Percentiles rank a stretch among this genome's conserved stretches.
These are phyloP conservation scores for Anodontia alba DNA, from an alignment of 2,888 invertebrate genomes.

Conservation along the genomic window DNA sequence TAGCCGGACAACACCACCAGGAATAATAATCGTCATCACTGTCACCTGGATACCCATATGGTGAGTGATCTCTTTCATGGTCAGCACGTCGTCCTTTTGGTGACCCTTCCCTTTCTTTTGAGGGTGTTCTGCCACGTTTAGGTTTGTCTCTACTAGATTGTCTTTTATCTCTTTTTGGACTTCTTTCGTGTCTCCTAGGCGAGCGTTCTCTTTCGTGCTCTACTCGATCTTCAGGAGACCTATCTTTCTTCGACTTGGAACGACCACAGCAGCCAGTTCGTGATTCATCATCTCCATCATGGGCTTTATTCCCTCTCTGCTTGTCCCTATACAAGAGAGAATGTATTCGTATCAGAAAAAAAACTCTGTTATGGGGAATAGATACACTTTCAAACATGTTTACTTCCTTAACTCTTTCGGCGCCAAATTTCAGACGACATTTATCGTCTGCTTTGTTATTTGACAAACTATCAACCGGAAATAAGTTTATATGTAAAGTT, in stretches of 20 bases:
- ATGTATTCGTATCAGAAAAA: too few relatives aligned
- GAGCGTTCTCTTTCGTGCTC: not conserved
- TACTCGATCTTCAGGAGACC: not conserved
- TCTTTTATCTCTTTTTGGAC: too few relatives aligned
- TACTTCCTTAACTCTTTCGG: too few relatives aligned
- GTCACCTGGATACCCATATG: not conserved
- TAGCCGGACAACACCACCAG: not conserved
- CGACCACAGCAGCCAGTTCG: not conserved
- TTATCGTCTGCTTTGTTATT: too few relatives aligned
- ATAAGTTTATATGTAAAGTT: too few relatives aligned
- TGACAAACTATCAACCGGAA: too few relatives aligned
- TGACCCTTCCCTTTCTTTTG: not conserved
- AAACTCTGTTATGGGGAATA: too few relatives aligned
- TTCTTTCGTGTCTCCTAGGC: not conserved
- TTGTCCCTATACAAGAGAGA: too few relatives aligned
- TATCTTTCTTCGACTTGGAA: not conserved
- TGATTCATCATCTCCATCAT: not conserved
- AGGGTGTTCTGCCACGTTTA: too few relatives aligned
- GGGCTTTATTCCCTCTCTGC: not conserved
- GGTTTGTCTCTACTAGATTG: too few relatives aligned
- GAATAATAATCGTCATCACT: not conserved
- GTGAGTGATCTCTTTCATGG: not conserved
- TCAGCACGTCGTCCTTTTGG: not conserved
- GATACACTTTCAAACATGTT: too few relatives aligned
- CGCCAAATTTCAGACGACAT: too few relatives aligned